These are phyloP conservation scores for Camponotus vicinus DNA, from an alignment of 1,140 invertebrate genomes.

Conservation along the genomic window DNA sequence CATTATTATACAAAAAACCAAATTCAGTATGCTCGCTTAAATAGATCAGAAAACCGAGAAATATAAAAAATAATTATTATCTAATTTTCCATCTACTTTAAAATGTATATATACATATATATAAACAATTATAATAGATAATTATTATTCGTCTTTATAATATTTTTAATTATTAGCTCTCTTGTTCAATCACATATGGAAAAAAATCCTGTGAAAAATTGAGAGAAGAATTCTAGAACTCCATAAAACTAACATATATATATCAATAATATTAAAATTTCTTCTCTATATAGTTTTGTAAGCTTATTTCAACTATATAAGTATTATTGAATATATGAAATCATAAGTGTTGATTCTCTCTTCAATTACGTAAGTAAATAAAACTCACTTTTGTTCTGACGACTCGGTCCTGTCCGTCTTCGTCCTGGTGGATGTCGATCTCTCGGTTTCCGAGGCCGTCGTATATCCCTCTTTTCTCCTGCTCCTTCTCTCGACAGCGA, in stretches of 20 bases:
- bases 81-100: not conserved
- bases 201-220: no score
- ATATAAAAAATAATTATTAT: not conserved
- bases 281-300: not conserved
- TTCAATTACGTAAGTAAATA: conserved; percentile 13
- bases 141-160: no score
- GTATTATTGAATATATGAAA: not conserved
- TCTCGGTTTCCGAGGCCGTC: conserved; percentile 91
- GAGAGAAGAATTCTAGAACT: no score
- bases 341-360: not conserved
- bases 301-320: not conserved
- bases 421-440: conserved; percentile 86
- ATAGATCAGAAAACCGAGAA: not conserved
- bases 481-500: conserved; percentile 87
- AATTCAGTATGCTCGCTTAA: not conserved
- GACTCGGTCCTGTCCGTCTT: conserved; percentile 83
- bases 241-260: not conserved
- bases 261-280: not conserved
- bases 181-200: no score
- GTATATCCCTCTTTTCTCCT: conserved; percentile 87
- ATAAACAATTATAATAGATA: no score
- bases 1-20: not conserved
- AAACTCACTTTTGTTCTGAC: conserved; percentile 84
- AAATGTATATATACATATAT: not conserved
- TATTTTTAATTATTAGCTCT: no score